Percentiles rank a stretch among this genome's conserved stretches.
Evolutionary conservation across 2,797 vertebrate genomes (phyloP).

Genomic region (Alectoris magna): DNA sequence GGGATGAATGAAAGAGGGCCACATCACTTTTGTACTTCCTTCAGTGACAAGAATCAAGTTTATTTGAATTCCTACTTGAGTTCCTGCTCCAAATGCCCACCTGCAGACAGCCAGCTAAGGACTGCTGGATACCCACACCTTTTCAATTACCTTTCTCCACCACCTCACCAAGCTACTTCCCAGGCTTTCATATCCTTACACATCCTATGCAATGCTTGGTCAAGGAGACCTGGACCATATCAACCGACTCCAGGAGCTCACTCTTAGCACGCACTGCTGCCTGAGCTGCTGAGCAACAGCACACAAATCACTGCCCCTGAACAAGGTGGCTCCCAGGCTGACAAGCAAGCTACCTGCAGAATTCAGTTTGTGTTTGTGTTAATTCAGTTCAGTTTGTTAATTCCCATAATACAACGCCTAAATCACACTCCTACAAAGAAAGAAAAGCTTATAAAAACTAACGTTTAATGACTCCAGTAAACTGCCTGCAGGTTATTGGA

Average conservation of each 20-base stretch:
- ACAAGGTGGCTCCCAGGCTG: constrained; percentile 19
- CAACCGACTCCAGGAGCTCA: background rate
- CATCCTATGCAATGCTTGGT: background rate
- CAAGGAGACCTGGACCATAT: background rate
- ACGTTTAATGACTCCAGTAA: background rate
- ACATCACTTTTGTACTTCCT: rapidly evolving
- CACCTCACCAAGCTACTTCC: background rate
- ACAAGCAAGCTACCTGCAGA: constrained; percentile 3
- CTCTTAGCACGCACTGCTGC: background rate
- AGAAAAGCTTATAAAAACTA: background rate
- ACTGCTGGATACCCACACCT: background rate
- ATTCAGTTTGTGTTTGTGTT: background rate
- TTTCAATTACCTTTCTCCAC: background rate
- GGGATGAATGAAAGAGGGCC: background rate
- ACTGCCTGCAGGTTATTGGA: background rate
- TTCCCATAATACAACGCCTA: background rate
- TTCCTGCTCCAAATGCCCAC: background rate
- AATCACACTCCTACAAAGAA: background rate
- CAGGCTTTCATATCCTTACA: background rate
- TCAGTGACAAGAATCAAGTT: background rate
- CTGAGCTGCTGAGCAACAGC: background rate
- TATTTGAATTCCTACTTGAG: background rate
- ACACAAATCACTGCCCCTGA: background rate
- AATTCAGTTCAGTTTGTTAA: no score
- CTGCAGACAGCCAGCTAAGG: background rate